Percentiles rank a stretch among this genome's conserved stretches.
These are phyloP conservation scores for Pelusios castaneus DNA, from an alignment of 2,113 vertebrate species.

Conservation along the genomic window DNA sequence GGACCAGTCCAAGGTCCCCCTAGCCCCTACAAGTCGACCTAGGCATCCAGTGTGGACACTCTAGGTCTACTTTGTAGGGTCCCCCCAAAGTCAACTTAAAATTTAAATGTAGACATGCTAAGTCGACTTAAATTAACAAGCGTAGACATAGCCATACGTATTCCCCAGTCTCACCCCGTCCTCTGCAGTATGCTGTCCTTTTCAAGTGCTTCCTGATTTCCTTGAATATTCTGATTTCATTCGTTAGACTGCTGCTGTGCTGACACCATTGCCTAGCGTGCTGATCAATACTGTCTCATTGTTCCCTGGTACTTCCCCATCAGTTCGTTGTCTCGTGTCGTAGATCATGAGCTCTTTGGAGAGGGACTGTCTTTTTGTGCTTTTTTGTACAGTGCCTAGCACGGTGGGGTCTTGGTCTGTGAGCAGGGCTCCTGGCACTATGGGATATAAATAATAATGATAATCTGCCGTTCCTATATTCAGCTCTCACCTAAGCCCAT, in stretches of 20 bases:
- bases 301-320: neutral
- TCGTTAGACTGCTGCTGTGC: neutral
- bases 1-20: too few relatives aligned
- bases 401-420: neutral
- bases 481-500: neutral
- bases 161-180: accelerated
- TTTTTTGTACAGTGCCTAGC: neutral
- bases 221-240: neutral
- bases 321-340: neutral
- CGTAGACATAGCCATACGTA: too few relatives aligned
- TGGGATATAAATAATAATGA: neutral
- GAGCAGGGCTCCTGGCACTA: neutral
- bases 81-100: too few relatives aligned
- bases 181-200: neutral
- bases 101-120: too few relatives aligned
- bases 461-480: neutral
- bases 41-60: too few relatives aligned
- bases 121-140: too few relatives aligned
- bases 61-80: too few relatives aligned
- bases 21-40: too few relatives aligned
- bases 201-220: neutral
- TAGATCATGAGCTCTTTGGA: neutral
- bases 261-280: neutral
- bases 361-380: neutral
- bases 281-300: neutral